A percentile compares a stretch with the other conserved stretches of the same genome.
Conservation (phyloP, 2,797 vertebrate genomes). For the Fistularia tabacaria region DNA sequence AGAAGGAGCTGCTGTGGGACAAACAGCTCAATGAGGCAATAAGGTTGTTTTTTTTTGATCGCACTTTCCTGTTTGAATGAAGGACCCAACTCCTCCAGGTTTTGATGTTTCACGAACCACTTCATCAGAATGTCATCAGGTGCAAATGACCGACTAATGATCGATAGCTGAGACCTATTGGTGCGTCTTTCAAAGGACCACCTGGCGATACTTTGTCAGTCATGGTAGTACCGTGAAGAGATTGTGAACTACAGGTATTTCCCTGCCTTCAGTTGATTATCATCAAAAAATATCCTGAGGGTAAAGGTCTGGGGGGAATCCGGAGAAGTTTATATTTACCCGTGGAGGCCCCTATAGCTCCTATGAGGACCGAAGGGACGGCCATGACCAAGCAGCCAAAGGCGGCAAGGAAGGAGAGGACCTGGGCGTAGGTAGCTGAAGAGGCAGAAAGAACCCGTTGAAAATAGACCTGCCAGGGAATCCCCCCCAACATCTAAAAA, state of each 20-base stretch:
- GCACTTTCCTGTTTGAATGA: conserved; percentile 39
- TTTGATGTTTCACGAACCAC: conserved; percentile 36
- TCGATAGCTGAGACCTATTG: too few species aligned
- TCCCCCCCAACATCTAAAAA: conserved; percentile 91
- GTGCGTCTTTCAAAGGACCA: too few species aligned
- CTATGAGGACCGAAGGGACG: conserved; percentile 88
- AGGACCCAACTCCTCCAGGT: conserved; percentile 49
- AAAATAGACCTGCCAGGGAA: conserved; percentile 99
- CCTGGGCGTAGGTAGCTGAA: conserved; percentile 94
- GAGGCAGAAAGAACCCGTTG: conserved; percentile 96
- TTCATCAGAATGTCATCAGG: conserved; percentile 22
- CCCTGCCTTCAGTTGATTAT: too few species aligned
- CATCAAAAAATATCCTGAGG: too few species aligned
- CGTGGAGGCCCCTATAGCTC: conserved; percentile 94
- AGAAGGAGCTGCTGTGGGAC: conserved; percentile 24
- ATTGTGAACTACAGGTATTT: too few species aligned
- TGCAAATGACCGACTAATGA: conserved; percentile 19
- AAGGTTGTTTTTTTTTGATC: conserved; percentile 54
- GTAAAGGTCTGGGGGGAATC: too few species aligned
- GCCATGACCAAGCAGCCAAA: conserved; percentile 96
- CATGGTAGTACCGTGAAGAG: too few species aligned
- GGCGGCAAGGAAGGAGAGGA: conserved; percentile 91
- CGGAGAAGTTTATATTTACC: conserved; percentile 69
- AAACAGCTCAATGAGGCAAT: conserved; percentile 35
- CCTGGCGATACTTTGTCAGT: too few species aligned